Evolutionary conservation across 1,140 invertebrate genomes (phyloP).

Genomic region (Drosophila yakuba): DNA sequence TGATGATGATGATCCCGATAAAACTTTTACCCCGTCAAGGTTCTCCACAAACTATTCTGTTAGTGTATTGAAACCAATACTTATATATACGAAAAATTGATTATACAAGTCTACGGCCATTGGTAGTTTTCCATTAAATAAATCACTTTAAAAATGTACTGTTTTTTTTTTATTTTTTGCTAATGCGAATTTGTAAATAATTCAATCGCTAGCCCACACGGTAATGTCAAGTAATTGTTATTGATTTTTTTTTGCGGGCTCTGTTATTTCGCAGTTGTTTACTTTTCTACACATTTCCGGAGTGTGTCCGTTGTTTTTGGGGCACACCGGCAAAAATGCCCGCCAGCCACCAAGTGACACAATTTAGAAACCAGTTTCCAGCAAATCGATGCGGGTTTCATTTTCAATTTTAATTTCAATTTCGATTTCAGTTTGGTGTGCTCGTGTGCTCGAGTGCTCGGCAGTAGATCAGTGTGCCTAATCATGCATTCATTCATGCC

Average conservation of each 20-base stretch:
- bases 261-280: constrained; percentile 34
- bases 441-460: constrained; percentile 22
- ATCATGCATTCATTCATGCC: constrained; percentile 72
- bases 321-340: constrained; percentile 42
- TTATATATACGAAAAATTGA: neutral
- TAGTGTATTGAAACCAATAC: neutral
- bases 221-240: constrained; percentile 82
- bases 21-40: constrained; percentile 27
- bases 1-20: constrained; percentile 26
- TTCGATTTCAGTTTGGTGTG: constrained; percentile 37
- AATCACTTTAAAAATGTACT: constrained; percentile 37
- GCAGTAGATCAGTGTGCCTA: constrained; percentile 45
- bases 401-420: constrained; percentile 45
- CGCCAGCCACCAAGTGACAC: constrained; percentile 70
- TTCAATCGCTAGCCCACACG: constrained; percentile 31
- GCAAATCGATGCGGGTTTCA: constrained; percentile 35
- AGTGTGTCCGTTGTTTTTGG: constrained; percentile 18
- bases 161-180: constrained; percentile 7
- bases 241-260: constrained; percentile 62
- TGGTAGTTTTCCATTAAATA: constrained; percentile 46
- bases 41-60: neutral
- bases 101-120: constrained; percentile 6
- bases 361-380: constrained; percentile 76
- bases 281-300: constrained; percentile 60
- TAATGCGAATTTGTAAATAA: constrained; percentile 36